Percentiles rank a stretch among this genome's conserved stretches.
Evolutionary conservation across 2,888 invertebrate genomes (phyloP).

Genomic region (Steinernema carpocapsae): DNA sequence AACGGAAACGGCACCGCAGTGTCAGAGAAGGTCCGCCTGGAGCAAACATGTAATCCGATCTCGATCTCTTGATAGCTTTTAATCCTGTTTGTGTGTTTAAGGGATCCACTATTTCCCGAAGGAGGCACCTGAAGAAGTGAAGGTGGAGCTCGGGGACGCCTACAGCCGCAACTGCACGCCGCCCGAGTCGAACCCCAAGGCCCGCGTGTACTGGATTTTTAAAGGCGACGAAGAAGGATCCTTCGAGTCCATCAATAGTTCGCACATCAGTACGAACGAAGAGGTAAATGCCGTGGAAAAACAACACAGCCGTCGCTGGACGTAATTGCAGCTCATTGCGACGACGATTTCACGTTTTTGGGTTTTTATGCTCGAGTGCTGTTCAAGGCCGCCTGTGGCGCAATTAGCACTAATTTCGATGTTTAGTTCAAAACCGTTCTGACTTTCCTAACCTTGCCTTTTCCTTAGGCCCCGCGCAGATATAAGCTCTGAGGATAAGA

Average conservation of each 20-base stretch:
- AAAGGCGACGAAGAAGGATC: constrained; percentile 62
- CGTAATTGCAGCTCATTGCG: constrained; percentile 24
- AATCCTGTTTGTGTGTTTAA: constrained; percentile 40
- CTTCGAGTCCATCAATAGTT: constrained; percentile 65
- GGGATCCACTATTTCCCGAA: constrained; percentile 60
- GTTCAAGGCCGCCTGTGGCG: neutral
- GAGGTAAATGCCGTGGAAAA: constrained; percentile 48
- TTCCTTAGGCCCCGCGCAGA: neutral
- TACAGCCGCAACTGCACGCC: constrained; percentile 66
- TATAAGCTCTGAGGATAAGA: neutral
- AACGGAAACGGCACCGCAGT: constrained; percentile 84
- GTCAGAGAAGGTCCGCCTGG: constrained; percentile 56
- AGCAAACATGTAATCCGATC: constrained; percentile 63
- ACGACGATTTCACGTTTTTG: constrained; percentile 23
- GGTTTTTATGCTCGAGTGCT: neutral
- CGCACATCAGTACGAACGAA: constrained; percentile 68
- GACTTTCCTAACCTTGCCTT: neutral
- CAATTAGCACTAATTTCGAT: constrained; percentile 12
- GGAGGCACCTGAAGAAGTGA: constrained; percentile 52
- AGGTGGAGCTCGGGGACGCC: constrained; percentile 66
- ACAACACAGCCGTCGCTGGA: neutral
- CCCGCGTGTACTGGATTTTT: constrained; percentile 68
- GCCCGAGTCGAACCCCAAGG: constrained; percentile 64
- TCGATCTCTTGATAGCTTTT: constrained; percentile 3
- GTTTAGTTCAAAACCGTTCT: neutral